These are phyloP conservation scores for Calameuta pallipes DNA, from an alignment of 2,888 invertebrate species.

Conservation along the genomic window DNA sequence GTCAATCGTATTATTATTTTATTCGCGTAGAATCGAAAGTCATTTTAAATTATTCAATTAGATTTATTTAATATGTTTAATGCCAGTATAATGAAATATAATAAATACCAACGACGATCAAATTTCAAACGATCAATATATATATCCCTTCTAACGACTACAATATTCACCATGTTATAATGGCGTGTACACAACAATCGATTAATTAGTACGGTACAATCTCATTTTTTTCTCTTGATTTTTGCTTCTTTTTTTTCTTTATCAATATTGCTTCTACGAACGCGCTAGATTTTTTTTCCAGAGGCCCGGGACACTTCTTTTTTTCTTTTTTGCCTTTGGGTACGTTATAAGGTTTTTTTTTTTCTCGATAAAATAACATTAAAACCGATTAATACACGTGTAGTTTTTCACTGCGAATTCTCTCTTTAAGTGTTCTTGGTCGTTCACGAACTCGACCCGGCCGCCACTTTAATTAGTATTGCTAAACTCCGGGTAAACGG, in stretches of 20 bases:
- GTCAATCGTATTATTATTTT: background rate
- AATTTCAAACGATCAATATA: background rate
- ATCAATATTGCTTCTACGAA: conserved; percentile 54
- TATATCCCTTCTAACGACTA: background rate
- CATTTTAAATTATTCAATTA: background rate
- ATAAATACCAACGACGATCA: background rate
- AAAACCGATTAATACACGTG: background rate
- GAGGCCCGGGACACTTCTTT: conserved; percentile 12
- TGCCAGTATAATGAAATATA: background rate
- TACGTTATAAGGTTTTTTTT: background rate
- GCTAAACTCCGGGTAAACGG: background rate
- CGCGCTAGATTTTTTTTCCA: conserved; percentile 17
- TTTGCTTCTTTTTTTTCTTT: conserved; percentile 16
- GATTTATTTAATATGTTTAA: background rate
- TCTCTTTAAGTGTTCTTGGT: conserved; percentile 41
- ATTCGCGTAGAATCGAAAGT: background rate
- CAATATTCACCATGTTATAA: background rate
- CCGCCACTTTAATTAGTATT: conserved; percentile 18
- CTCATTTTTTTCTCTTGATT: background rate
- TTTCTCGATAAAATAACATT: background rate
- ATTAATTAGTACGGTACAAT: background rate
- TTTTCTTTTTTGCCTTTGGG: conserved; percentile 8
- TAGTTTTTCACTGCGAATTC: conserved; percentile 54
- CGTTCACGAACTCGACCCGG: conserved; percentile 38
- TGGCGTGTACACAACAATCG: background rate